Conservation (phyloP, 2,113 vertebrate genomes). For the Nerophis lumbriciformis region DNA sequence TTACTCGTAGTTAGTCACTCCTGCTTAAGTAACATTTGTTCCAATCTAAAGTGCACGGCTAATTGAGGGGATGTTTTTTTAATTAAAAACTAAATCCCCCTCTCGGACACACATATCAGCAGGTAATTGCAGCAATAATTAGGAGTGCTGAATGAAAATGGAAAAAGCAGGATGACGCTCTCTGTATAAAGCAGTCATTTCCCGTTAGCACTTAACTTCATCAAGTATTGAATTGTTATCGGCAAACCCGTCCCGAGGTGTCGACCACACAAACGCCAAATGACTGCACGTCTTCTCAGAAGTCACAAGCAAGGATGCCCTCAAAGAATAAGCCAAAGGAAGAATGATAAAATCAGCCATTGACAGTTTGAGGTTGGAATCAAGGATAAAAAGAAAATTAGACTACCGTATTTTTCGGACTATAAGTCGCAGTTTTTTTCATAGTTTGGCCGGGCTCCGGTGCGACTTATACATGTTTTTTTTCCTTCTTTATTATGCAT, state of each 20-base stretch:
- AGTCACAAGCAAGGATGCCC: neutral
- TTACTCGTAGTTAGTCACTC: neutral
- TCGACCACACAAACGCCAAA: neutral
- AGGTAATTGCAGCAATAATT: neutral
- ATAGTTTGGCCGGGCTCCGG: no score
- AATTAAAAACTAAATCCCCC: slow-evolving; percentile 4
- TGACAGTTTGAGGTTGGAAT: no score
- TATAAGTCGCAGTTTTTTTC: no score
- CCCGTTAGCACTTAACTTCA: slow-evolving; percentile 8
- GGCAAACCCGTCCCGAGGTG: neutral
- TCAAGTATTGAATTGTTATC: slow-evolving; percentile 29
- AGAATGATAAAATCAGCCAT: neutral
- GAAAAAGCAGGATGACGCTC: neutral
- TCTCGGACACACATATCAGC: neutral
- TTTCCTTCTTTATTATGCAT: no score
- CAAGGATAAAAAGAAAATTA: no score
- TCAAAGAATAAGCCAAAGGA: neutral
- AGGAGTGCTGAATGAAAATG: neutral
- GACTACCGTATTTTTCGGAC: no score
- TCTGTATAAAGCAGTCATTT: slow-evolving; percentile 9
- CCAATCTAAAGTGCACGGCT: neutral
- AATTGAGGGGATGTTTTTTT: slow-evolving; percentile 7
- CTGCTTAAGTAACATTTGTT: slow-evolving; percentile 2
- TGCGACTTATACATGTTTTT: no score
- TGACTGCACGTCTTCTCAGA: neutral